Evolutionary conservation across 2,797 vertebrate species (phyloP).

Genomic region (Sebastes matsubarae): DNA sequence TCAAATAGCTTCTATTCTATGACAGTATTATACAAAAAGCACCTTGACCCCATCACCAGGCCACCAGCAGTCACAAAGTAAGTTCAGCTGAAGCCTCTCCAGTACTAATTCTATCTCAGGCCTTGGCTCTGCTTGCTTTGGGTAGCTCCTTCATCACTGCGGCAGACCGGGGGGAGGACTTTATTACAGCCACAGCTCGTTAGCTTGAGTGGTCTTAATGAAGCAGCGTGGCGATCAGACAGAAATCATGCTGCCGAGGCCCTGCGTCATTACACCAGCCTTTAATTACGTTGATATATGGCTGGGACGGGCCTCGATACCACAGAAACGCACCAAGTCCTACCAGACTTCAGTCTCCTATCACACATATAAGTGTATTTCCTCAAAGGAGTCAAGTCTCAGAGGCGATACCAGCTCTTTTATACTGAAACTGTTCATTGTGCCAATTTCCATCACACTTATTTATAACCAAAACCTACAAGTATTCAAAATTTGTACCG

Average conservation of each 20-base stretch:
- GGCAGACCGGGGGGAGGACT: conserved; percentile 98
- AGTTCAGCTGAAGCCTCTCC: conserved; percentile 94
- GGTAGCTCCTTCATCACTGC: conserved; percentile 97
- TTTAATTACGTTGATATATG: conserved; percentile 99
- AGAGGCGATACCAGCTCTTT: background rate
- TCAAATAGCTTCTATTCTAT: background rate
- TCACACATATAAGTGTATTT: conserved; percentile 15
- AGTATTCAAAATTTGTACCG: background rate
- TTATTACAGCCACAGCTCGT: conserved; percentile 99
- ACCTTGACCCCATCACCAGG: conserved; percentile 68
- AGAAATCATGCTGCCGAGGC: conserved; percentile 99
- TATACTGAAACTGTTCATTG: background rate
- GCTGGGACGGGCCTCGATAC: conserved; percentile 85
- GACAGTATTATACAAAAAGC: conserved; percentile 62
- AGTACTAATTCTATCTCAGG: conserved; percentile 90
- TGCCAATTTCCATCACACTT: conserved; percentile 10
- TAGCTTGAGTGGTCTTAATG: conserved; percentile 99
- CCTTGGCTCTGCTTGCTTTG: conserved; percentile 88
- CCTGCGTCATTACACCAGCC: conserved; percentile 99
- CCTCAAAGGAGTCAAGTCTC: background rate
- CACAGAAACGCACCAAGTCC: conserved; percentile 86
- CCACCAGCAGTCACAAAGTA: conserved; percentile 92
- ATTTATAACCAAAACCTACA: background rate
- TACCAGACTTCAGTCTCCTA: conserved; percentile 66
- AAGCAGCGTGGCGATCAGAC: conserved; percentile 99